Percentiles rank a stretch among this genome's conserved stretches.
Conservation (phyloP, 2,113 vertebrate genomes). For the Mirza zaza region DNA sequence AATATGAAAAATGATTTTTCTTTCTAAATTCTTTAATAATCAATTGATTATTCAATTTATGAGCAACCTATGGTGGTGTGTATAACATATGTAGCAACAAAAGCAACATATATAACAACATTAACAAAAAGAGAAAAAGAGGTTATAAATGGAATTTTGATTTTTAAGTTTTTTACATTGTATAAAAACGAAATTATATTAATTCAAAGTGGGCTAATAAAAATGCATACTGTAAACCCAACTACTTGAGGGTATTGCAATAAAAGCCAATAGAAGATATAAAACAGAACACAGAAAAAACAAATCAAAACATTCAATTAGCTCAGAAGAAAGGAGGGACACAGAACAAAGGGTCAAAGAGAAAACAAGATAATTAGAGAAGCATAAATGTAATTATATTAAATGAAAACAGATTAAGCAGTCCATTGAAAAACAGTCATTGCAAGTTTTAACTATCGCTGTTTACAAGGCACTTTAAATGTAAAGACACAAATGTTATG, state of each 20-base stretch:
- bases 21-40: neutral
- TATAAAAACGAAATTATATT: neutral
- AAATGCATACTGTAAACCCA: neutral
- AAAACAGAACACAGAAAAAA: neutral
- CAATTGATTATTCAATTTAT: neutral
- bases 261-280: neutral
- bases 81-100: neutral
- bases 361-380: neutral
- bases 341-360: neutral
- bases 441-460: neutral
- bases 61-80: neutral
- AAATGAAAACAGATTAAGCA: neutral
- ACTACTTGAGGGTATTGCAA: neutral
- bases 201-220: neutral
- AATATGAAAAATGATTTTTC: neutral
- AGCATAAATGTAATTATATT: neutral
- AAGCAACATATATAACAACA: neutral
- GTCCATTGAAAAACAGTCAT: too few species aligned
- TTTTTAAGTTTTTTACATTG: neutral
- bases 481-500: neutral
- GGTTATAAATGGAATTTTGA: neutral
- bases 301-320: neutral
- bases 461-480: neutral
- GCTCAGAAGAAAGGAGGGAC: neutral
- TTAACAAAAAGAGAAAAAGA: neutral